These are phyloP conservation scores for Clistopyga incitator DNA, from an alignment of 2,888 invertebrate species.

Conservation along the genomic window DNA sequence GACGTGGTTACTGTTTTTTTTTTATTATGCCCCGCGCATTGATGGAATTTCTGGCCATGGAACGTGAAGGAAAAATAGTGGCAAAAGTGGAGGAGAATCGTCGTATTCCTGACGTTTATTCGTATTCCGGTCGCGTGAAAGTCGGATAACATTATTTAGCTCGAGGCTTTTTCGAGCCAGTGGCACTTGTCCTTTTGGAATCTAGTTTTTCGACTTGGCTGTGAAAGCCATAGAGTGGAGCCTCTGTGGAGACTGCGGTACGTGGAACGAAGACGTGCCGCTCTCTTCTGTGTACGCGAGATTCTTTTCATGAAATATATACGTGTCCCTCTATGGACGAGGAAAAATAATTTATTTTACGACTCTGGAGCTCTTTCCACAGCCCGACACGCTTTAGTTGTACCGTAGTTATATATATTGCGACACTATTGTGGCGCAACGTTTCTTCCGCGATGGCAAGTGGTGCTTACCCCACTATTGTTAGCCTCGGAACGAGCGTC, in stretches of 20 bases:
- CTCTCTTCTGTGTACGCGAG: not conserved
- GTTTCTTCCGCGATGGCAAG: constrained; percentile 32
- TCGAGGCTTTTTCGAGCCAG: not conserved
- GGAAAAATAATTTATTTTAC: constrained; percentile 51
- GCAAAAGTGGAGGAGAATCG: not conserved
- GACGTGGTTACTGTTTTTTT: too few species aligned
- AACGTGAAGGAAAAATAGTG: not conserved
- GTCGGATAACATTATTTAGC: constrained; percentile 8
- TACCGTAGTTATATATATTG: not conserved
- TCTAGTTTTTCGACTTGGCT: constrained; percentile 18
- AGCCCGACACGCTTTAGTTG: constrained; percentile 23
- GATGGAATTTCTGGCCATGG: too few species aligned
- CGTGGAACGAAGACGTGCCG: constrained; percentile 32
- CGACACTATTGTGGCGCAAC: constrained; percentile 26
- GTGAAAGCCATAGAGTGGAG: constrained; percentile 10
- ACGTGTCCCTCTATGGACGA: constrained; percentile 29
- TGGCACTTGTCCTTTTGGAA: constrained; percentile 4
- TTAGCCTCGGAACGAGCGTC: constrained; percentile 32
- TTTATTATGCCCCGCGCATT: too few species aligned
- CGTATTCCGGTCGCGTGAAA: not conserved
- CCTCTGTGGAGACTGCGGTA: constrained; percentile 4
- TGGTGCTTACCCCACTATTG: constrained; percentile 42
- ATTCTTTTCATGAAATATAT: constrained; percentile 49
- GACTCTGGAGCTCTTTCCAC: constrained; percentile 25
- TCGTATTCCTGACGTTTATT: constrained; percentile 3